These are phyloP conservation scores for Drosophila pseudoobscura DNA, from an alignment of 1,140 invertebrate species.

Conservation along the genomic window DNA sequence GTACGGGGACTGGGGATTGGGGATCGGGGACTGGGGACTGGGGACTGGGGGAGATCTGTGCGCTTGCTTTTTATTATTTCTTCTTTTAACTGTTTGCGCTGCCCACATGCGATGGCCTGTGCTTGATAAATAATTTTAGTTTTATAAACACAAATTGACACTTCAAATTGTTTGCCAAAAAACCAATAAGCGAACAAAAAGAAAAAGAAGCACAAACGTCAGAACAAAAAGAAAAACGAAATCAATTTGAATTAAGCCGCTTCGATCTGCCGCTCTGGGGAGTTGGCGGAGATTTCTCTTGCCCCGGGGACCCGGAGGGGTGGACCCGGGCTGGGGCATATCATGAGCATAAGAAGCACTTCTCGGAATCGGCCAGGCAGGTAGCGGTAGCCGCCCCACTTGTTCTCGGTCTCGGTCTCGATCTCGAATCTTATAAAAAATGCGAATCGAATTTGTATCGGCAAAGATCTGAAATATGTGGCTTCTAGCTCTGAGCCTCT, in stretches of 20 bases:
- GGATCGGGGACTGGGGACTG: too few relatives aligned
- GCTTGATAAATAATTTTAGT: constrained; percentile 77
- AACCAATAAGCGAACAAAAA: background rate
- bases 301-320: constrained; percentile 32
- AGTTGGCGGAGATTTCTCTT: constrained; percentile 43
- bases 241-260: constrained; percentile 77
- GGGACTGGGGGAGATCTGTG: constrained; percentile 8
- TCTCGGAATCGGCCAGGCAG: constrained; percentile 47
- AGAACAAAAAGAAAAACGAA: constrained; percentile 31
- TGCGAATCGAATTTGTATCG: constrained; percentile 68
- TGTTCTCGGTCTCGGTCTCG: constrained; percentile 20
- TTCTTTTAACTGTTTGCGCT: constrained; percentile 70
- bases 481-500: constrained; percentile 28
- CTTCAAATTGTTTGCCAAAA: constrained; percentile 77
- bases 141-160: constrained; percentile 82
- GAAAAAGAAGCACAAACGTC: constrained; percentile 2
- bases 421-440: constrained; percentile 31
- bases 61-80: constrained; percentile 15
- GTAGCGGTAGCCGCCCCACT: constrained; percentile 62
- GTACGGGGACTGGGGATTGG: background rate
- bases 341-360: constrained; percentile 56
- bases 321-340: constrained; percentile 55
- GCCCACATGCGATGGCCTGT: constrained; percentile 66
- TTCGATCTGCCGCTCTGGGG: constrained; percentile 40
- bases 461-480: constrained; percentile 68